Conservation (phyloP, 2,888 invertebrate species). For the Diogma glabrata region DNA sequence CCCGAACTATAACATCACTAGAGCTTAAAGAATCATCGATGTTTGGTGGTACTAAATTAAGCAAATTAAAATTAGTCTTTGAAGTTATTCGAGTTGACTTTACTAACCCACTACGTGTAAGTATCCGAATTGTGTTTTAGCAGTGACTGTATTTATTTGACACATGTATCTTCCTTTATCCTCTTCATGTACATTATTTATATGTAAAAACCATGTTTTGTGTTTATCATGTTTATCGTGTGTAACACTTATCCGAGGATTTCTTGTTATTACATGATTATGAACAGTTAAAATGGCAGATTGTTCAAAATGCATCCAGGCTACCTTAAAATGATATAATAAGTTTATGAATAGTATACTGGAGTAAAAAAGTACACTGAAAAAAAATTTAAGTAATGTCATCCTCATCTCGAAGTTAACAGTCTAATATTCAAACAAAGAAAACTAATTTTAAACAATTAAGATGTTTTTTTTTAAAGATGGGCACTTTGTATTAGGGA, state of each 20-base stretch:
- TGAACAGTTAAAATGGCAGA: conserved; percentile 87
- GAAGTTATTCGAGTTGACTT: neutral
- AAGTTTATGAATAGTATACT: no score
- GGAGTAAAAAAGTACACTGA: neutral
- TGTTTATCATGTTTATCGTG: conserved; percentile 76
- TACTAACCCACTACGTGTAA: conserved; percentile 81
- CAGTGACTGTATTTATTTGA: conserved; percentile 84
- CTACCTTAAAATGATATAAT: conserved; percentile 53
- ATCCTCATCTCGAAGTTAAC: no score
- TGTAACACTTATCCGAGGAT: conserved; percentile 81
- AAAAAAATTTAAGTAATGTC: neutral
- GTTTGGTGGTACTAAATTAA: conserved; percentile 72
- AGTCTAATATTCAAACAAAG: no score
- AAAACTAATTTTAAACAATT: no score
- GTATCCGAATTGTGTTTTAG: conserved; percentile 86
- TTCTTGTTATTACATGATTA: conserved; percentile 87
- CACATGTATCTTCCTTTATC: conserved; percentile 91
- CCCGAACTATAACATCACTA: conserved; percentile 82
- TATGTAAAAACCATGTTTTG: conserved; percentile 85
- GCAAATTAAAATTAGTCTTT: conserved; percentile 22
- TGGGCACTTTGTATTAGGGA: no score
- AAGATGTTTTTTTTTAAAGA: no score
- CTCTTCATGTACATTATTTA: conserved; percentile 81
- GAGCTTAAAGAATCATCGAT: conserved; percentile 85
- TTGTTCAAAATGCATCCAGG: conserved; percentile 93